These are phyloP conservation scores for Toxotes jaculatrix DNA, from an alignment of 2,113 vertebrate genomes.

Conservation along the genomic window DNA sequence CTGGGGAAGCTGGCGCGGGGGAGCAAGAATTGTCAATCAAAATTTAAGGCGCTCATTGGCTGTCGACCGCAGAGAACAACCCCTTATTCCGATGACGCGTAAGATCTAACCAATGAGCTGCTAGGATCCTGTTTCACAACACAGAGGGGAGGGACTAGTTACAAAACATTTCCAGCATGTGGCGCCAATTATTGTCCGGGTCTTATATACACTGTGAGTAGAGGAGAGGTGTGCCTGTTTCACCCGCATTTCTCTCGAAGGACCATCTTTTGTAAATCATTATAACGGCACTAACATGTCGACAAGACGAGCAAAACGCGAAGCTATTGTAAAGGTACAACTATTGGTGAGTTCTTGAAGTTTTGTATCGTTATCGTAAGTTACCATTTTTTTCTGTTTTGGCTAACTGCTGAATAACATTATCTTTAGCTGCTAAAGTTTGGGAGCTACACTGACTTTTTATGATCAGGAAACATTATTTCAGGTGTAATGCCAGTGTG, in stretches of 20 bases:
- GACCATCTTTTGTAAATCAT: rapidly evolving
- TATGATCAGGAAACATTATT: neutral
- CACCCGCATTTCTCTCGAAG: rapidly evolving
- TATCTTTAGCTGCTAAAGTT: neutral
- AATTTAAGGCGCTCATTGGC: slow-evolving; percentile 30
- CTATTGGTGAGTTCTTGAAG: neutral
- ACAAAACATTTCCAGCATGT: slow-evolving; percentile 56
- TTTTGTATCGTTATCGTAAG: neutral
- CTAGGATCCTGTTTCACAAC: slow-evolving; percentile 49
- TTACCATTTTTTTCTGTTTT: neutral
- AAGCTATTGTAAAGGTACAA: slow-evolving; percentile 16
- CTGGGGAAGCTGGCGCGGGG: neutral
- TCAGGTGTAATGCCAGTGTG: too few relatives aligned
- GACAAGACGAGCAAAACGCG: slow-evolving; percentile 13
- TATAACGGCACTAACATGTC: slow-evolving; percentile 22
- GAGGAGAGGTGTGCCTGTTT: rapidly evolving
- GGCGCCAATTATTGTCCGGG: slow-evolving; percentile 51
- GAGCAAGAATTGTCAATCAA: neutral
- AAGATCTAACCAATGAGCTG: slow-evolving; percentile 40
- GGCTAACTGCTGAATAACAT: neutral
- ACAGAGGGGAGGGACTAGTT: slow-evolving; percentile 44
- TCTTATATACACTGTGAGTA: too few relatives aligned
- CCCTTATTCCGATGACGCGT: neutral
- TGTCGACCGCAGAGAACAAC: rapidly evolving
- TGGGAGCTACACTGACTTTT: neutral